A percentile compares a stretch with the other conserved stretches of the same genome.
These are phyloP conservation scores for Platycercus adscitus DNA, from an alignment of 2,113 vertebrate species.

Conservation along the genomic window DNA sequence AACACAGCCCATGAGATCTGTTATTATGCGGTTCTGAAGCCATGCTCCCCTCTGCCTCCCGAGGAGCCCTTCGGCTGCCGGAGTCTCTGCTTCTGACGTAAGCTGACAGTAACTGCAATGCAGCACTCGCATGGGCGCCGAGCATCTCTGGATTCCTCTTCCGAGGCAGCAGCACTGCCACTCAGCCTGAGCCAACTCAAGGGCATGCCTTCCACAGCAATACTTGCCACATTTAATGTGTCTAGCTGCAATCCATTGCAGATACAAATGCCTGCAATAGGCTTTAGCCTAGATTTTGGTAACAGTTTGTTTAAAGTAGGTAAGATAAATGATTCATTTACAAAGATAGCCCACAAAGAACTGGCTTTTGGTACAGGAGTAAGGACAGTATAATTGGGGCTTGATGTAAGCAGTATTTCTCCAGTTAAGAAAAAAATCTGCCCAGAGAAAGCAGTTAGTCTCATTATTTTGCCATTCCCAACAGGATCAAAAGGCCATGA, in stretches of 20 bases:
- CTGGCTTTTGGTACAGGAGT: background rate
- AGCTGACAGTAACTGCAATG: slow-evolving; percentile 60
- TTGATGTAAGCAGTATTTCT: slow-evolving; percentile 12
- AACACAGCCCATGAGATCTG: background rate
- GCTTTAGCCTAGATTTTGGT: slow-evolving; percentile 12
- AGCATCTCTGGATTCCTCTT: slow-evolving; percentile 14
- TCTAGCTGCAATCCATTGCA: slow-evolving; percentile 23
- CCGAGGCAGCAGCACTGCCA: background rate
- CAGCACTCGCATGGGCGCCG: background rate
- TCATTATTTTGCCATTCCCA: background rate
- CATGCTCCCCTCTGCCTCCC: background rate
- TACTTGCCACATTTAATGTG: background rate
- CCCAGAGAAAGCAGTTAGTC: background rate
- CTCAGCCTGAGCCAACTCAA: slow-evolving; percentile 8
- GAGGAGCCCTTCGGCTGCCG: background rate
- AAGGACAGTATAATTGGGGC: background rate
- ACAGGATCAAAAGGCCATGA: background rate
- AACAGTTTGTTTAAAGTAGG: slow-evolving; percentile 36
- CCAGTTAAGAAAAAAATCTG: background rate
- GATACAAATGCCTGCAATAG: background rate
- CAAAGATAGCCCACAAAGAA: background rate
- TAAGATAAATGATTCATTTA: slow-evolving; percentile 49
- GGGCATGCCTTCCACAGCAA: slow-evolving; percentile 17
- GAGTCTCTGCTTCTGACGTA: background rate
- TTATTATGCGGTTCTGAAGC: background rate